Percentiles rank a stretch among this genome's conserved stretches.
phyloP scores from a whole-genome alignment of 2,113 vertebrate species.

The Corythornis vintsioides region DNA sequence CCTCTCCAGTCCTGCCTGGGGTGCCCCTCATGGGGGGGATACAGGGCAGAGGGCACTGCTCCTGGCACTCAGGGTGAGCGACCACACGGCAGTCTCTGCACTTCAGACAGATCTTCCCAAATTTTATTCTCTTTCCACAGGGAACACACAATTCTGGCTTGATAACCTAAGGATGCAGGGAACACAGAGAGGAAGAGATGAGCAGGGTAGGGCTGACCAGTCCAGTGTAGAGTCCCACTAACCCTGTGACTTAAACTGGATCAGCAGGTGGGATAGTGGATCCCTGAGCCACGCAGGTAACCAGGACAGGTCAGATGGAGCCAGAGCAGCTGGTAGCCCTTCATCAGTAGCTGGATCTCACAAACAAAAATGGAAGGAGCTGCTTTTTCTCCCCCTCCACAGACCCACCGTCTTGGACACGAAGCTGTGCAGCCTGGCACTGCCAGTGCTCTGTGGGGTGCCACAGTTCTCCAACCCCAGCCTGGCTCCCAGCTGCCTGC shows the following conservation, averaged over 20 bases:
- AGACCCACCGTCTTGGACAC: constrained; percentile 91
- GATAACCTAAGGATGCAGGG: constrained; percentile 83
- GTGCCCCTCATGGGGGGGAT: constrained; percentile 87
- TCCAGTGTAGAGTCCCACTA: background rate
- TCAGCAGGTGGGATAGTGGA: rapidly evolving
- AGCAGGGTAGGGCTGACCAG: background rate
- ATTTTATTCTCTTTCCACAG: constrained; percentile 95
- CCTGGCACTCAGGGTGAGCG: constrained; percentile 91
- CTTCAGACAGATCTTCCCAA: constrained; percentile 93
- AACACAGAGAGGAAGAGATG: background rate
- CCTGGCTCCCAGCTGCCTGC: constrained; percentile 73
- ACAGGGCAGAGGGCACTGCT: constrained; percentile 94
- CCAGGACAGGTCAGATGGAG: rapidly evolving
- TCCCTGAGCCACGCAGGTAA: background rate
- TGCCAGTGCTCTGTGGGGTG: constrained; percentile 83
- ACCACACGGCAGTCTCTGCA: constrained; percentile 94
- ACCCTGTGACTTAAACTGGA: background rate
- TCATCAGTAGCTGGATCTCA: background rate
- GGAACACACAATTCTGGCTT: constrained; percentile 98
- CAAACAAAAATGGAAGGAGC: background rate
- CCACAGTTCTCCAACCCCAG: constrained; percentile 59
- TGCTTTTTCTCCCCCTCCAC: background rate
- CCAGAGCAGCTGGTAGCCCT: rapidly evolving
- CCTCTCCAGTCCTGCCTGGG: constrained; percentile 88
- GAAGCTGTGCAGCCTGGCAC: constrained; percentile 89